Base-by-base conservation (phyloP, 2,113 vertebrate genomes). In the Cepphus grylle region DNA sequence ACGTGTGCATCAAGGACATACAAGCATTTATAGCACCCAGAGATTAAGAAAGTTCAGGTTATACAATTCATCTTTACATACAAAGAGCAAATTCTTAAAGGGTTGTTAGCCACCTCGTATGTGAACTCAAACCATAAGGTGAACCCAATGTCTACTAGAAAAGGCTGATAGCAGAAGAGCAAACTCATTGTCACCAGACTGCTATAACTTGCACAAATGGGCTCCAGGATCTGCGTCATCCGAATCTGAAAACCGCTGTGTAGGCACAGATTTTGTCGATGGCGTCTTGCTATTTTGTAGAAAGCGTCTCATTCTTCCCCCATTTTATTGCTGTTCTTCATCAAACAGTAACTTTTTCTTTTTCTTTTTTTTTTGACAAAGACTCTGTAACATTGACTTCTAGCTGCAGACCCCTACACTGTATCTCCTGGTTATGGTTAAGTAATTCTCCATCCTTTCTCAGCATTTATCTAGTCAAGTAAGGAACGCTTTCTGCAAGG, bases 111-210 rank as follows among this genome's bases (percentile, higher is more conserved):
- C 32, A 71, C 58, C 47, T 67, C 40, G 2, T 23, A 23, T 20
- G 45, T 96, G 95, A 97, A 90, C 93, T 95, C 67, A 80, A 90
- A 65, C 67, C 71, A 59, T n/a, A 23, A 76, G 34, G 89, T 93
- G 80, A 94, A 62, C 67, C 49, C 43, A 67, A 58, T 0, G 1
- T 34, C 90, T 86, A 19, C 66, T 36, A n/a, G 56, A 70, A 58
- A 96, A 56, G 58, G 47, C 71, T 95, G 95, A 95, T 96, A 95
- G 85, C 90, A 91, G 23, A 84, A 38, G 23, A 53, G 79, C 67
- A 78, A 94, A 92, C 66, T 94, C 86, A 56, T 7, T 84, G 79
- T 8, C 70, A 53, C 62, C 73, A 73, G 47, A 32, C 58, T 55
- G 61, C 23, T 88, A 84, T 86, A 80, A 87, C 56, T 76, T 36